Percentiles rank a stretch among this genome's conserved stretches.
phyloP scores from a whole-genome alignment of 2,797 vertebrate genomes.

The Crossoptilon crossoptilon region DNA sequence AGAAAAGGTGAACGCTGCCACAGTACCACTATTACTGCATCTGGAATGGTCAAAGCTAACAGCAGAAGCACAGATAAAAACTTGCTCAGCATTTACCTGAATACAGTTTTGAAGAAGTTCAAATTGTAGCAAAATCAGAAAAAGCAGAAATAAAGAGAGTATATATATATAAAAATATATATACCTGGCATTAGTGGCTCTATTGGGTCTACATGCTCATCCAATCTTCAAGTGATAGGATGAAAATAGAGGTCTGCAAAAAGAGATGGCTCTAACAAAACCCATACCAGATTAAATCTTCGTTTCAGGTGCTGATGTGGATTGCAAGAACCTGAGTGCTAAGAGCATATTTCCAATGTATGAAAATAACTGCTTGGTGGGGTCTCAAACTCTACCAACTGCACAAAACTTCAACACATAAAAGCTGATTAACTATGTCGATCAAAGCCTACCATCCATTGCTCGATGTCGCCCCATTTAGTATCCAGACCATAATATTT shows the following conservation, averaged over 20 bases:
- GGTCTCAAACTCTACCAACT: not conserved
- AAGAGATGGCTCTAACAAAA: not conserved
- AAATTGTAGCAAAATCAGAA: not conserved
- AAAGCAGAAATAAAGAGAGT: not conserved
- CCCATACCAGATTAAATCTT: not conserved
- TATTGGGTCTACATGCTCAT: not conserved
- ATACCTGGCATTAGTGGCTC: not conserved
- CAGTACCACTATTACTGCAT: not conserved
- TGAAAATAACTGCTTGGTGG: not conserved
- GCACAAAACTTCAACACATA: not conserved
- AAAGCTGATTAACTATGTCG: not conserved
- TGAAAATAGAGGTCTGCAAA: not conserved
- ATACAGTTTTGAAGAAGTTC: not conserved
- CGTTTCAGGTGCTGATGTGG: not conserved
- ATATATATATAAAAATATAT: not conserved
- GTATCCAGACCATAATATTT: slow-evolving; percentile 95
- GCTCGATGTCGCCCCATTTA: slow-evolving; percentile 97
- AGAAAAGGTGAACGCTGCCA: not conserved
- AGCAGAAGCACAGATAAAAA: not conserved
- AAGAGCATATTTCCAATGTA: not conserved
- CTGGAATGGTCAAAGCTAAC: not conserved
- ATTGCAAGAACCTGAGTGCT: not conserved
- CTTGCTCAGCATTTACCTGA: not conserved
- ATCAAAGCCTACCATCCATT: slow-evolving; percentile 93
- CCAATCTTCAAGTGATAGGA: fast-evolving